Conservation (phyloP, 1,140 invertebrate genomes). For the Drosophila serrata region DNA sequence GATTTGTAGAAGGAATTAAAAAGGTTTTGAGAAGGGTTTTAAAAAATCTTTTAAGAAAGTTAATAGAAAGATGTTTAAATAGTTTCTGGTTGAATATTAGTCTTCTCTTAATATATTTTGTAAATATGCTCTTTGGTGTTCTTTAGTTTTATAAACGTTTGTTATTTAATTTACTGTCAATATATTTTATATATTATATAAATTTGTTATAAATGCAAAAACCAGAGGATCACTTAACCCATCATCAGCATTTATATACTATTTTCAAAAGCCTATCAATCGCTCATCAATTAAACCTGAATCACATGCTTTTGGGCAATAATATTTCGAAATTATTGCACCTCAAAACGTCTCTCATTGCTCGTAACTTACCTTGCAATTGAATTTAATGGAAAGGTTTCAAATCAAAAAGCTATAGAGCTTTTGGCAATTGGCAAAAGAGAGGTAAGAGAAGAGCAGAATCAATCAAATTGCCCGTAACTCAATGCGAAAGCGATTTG, state of each 20-base stretch:
- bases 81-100: neutral
- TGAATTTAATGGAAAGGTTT: slow-evolving; percentile 29
- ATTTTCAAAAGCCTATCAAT: slow-evolving; percentile 10
- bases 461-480: slow-evolving; percentile 62
- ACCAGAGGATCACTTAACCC: neutral
- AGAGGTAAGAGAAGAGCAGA: neutral
- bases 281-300: slow-evolving; percentile 22
- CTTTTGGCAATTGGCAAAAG: neutral
- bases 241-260: neutral
- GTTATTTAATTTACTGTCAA: neutral
- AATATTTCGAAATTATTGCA: slow-evolving; percentile 8
- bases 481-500: slow-evolving; percentile 36
- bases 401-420: neutral
- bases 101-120: neutral
- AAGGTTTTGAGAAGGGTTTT: no score
- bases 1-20: neutral
- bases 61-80: neutral
- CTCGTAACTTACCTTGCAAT: slow-evolving; percentile 28
- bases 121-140: neutral
- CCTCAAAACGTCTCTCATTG: slow-evolving; percentile 4
- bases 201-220: neutral
- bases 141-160: neutral
- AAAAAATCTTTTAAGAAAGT: no score
- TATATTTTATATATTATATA: no score
- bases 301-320: slow-evolving; percentile 1